Evolutionary conservation across 2,113 vertebrate genomes (phyloP).

Genomic region (Mandrillus leucophaeus): DNA sequence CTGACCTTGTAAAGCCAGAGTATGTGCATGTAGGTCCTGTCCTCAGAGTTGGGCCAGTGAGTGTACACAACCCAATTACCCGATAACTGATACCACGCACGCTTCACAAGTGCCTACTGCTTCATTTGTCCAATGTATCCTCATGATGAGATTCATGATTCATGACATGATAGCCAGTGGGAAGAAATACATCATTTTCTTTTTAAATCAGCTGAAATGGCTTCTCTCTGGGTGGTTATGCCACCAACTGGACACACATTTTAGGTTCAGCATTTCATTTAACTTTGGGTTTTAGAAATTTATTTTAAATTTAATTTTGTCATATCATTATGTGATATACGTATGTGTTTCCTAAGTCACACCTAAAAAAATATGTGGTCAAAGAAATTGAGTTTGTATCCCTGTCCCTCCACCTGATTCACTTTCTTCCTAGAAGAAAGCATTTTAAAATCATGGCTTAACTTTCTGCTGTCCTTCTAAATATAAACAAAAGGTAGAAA

Average conservation of each 20-base stretch:
- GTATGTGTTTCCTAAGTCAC: background rate
- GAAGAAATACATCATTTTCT: background rate
- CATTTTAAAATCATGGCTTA: background rate
- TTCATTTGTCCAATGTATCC: background rate
- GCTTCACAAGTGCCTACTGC: background rate
- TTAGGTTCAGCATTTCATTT: background rate
- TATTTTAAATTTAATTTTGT: background rate
- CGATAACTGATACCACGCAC: fast-evolving
- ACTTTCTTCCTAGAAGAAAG: background rate
- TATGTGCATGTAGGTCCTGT: fast-evolving
- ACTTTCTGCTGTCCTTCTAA: background rate
- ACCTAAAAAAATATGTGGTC: background rate
- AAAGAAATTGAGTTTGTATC: background rate
- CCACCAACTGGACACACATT: background rate
- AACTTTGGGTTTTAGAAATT: background rate
- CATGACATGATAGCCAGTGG: fast-evolving
- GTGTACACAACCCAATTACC: fast-evolving
- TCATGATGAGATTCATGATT: background rate
- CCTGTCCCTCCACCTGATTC: background rate
- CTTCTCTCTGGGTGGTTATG: background rate
- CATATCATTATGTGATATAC: background rate
- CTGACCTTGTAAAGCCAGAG: fast-evolving
- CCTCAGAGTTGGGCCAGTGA: background rate
- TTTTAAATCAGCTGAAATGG: background rate
- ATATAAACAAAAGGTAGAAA: background rate